phyloP scores from a whole-genome alignment of 2,113 vertebrate species.

The Istiophorus platypterus region DNA sequence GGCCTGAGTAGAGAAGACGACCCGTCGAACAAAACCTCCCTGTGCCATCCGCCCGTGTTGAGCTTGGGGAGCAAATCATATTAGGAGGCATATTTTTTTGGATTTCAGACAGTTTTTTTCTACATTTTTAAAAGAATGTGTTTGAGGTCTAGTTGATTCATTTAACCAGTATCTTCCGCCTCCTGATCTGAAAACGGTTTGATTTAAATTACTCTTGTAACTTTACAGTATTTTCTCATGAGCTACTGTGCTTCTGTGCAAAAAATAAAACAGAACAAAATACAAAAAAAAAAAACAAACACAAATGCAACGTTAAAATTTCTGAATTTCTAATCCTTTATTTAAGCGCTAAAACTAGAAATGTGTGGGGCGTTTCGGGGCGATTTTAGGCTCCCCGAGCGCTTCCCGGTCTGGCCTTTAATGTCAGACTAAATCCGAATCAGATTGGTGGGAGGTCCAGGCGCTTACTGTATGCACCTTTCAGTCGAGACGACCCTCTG shows the following conservation, averaged over 20 bases:
- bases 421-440: constrained; percentile 16
- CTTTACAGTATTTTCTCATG: not conserved
- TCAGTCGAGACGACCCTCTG: constrained; percentile 34
- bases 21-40: not conserved
- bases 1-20: not conserved
- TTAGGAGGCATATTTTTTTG: too few relatives aligned
- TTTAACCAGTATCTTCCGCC: not conserved
- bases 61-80: not conserved
- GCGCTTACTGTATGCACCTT: constrained; percentile 33
- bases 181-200: too few relatives aligned
- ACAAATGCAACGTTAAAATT: not conserved
- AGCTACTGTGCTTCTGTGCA: not conserved
- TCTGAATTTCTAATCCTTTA: not conserved
- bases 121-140: not conserved
- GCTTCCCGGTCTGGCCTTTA: constrained; percentile 12
- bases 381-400: not conserved
- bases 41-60: not conserved
- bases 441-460: constrained; percentile 47
- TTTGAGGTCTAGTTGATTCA: not conserved
- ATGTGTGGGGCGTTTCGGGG: not conserved
- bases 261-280: too few relatives aligned
- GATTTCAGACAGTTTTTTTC: too few relatives aligned
- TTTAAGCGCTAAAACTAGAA: not conserved
- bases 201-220: too few relatives aligned
- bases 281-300: not conserved